Evolutionary conservation across 2,888 invertebrate species (phyloP).

Genomic region (Parnassius orleans): DNA sequence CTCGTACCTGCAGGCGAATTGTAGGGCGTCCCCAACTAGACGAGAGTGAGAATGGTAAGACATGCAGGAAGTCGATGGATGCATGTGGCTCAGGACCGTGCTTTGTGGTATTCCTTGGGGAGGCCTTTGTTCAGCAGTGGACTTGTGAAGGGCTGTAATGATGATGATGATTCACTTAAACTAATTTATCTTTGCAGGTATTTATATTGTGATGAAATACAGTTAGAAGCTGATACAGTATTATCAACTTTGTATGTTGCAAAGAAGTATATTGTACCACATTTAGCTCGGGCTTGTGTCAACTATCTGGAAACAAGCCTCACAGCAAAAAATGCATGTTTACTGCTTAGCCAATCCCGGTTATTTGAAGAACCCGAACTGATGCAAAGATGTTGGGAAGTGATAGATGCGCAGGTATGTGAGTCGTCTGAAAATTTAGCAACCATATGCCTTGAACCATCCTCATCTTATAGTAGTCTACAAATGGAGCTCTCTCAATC

Average conservation of each 20-base stretch:
- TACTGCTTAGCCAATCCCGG: slow-evolving; percentile 95
- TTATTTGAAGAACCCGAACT: slow-evolving; percentile 98
- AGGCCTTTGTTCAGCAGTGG: too few species aligned
- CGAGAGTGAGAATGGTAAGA: too few species aligned
- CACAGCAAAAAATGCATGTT: slow-evolving; percentile 97
- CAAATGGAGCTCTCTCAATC: slow-evolving; percentile 67
- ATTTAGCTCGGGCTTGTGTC: slow-evolving; percentile 96
- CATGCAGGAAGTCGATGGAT: too few species aligned
- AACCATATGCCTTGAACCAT: slow-evolving; percentile 62
- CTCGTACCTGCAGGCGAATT: too few species aligned
- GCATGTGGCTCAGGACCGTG: too few species aligned
- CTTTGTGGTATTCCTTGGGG: too few species aligned
- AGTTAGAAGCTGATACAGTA: slow-evolving; percentile 96
- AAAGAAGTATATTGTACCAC: slow-evolving; percentile 98
- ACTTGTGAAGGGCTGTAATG: too few species aligned
- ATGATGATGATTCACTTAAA: not conserved
- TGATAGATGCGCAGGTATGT: slow-evolving; percentile 96
- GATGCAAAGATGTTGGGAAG: slow-evolving; percentile 98
- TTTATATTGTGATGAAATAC: slow-evolving; percentile 98
- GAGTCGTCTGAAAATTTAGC: slow-evolving; percentile 77
- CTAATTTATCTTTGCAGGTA: slow-evolving; percentile 82
- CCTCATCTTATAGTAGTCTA: slow-evolving; percentile 71
- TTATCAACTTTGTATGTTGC: slow-evolving; percentile 96
- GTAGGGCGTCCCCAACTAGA: too few species aligned
- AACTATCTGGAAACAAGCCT: slow-evolving; percentile 97